Evolutionary conservation across 2,888 invertebrate genomes (phyloP).

Genomic region (Hololepta plana): DNA sequence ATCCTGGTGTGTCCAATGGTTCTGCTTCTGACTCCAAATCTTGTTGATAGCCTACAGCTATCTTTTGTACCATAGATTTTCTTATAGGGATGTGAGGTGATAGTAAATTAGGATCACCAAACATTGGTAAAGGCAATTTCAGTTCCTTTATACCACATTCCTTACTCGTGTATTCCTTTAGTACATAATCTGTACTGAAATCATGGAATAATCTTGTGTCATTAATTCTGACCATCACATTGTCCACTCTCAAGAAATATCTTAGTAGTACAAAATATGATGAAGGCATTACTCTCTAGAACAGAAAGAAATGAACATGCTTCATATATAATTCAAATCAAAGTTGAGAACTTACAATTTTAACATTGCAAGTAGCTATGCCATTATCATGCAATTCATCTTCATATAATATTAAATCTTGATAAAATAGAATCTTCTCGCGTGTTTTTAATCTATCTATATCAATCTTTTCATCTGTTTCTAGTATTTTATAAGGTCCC

Average conservation of each 20-base stretch:
- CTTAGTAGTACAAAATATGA: conserved; percentile 81
- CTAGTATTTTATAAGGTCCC: conserved; percentile 37
- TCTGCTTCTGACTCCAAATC: no score
- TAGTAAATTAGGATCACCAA: conserved; percentile 50
- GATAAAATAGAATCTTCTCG: conserved; percentile 87
- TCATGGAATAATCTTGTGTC: conserved; percentile 79
- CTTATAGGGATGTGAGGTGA: conserved; percentile 43
- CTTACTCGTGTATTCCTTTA: conserved; percentile 66
- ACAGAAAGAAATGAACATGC: conserved; percentile 12
- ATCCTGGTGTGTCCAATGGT: no score
- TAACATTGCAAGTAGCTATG: conserved; percentile 72
- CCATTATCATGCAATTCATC: conserved; percentile 99
- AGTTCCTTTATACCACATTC: conserved; percentile 57
- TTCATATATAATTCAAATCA: not conserved
- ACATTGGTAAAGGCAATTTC: conserved; percentile 38
- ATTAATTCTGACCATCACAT: conserved; percentile 70
- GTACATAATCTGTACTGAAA: conserved; percentile 53
- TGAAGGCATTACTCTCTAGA: conserved; percentile 88
- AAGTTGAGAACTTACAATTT: conserved; percentile 56
- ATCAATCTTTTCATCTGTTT: conserved; percentile 63
- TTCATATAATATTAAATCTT: conserved; percentile 86
- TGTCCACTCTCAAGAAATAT: conserved; percentile 87
- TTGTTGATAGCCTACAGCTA: no score
- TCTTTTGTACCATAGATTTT: no score
- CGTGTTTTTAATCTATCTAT: conserved; percentile 71